Conservation (phyloP, 2,888 invertebrate species). For the Baccha elongata region DNA sequence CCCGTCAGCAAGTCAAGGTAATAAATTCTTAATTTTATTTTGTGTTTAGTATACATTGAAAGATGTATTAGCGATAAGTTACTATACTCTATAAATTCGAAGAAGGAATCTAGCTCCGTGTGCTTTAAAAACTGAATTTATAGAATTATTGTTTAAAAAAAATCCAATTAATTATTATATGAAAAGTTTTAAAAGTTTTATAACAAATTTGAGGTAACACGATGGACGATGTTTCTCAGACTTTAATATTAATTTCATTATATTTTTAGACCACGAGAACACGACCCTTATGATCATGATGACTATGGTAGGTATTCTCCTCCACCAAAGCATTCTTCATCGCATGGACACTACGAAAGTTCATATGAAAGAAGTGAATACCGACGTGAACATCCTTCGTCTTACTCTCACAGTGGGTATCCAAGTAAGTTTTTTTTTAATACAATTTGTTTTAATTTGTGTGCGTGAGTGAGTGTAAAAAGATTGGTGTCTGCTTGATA, state of each 20-base stretch:
- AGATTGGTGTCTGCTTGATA: constrained; percentile 5
- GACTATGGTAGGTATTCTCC: constrained; percentile 80
- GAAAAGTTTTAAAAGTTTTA: too few species aligned
- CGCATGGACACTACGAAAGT: constrained; percentile 80
- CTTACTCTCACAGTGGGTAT: constrained; percentile 80
- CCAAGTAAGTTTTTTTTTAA: constrained; percentile 78
- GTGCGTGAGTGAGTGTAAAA: neutral
- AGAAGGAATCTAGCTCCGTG: too few species aligned
- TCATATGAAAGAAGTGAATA: constrained; percentile 81
- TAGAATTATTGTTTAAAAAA: too few species aligned
- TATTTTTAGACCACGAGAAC: constrained; percentile 78
- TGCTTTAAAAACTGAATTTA: too few species aligned
- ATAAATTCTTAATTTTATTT: neutral
- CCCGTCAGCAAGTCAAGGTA: constrained; percentile 83
- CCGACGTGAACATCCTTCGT: constrained; percentile 80
- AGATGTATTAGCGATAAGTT: too few species aligned
- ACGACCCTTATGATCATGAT: constrained; percentile 80
- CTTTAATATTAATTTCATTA: neutral
- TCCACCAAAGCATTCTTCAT: constrained; percentile 79
- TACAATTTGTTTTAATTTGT: constrained; percentile 2
- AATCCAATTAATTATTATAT: too few species aligned
- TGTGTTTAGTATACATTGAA: too few species aligned
- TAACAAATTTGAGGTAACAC: too few species aligned
- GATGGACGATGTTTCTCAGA: too few species aligned
- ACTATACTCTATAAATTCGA: too few species aligned